Conservation (phyloP, 30 jellyfish, hydroid and myxozoan species). For the Catostylus mosaicus region DNA sequence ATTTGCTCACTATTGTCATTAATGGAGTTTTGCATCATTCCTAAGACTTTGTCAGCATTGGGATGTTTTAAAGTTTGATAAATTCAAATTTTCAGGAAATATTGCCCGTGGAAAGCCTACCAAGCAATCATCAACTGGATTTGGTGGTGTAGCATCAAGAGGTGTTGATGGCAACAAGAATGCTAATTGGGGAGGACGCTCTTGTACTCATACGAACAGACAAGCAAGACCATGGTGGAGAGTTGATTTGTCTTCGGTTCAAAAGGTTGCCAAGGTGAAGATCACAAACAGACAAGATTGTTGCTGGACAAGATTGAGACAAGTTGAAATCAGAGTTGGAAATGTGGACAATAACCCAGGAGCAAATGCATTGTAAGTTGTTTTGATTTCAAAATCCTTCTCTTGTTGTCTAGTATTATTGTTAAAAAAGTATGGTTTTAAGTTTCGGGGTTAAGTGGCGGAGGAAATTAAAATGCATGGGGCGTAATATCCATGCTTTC, state of each 20-base stretch:
- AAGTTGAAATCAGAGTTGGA: conserved; percentile 53
- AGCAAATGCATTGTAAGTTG: conserved; percentile 39
- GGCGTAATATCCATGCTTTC: neutral
- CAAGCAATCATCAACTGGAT: conserved; percentile 65
- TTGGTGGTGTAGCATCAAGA: conserved; percentile 53
- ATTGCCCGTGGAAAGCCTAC: conserved; percentile 67
- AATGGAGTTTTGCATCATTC: no score
- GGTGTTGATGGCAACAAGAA: conserved; percentile 78
- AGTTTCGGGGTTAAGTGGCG: neutral
- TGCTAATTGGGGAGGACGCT: conserved; percentile 55
- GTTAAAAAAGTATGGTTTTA: neutral
- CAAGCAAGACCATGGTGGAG: conserved; percentile 71
- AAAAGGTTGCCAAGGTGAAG: conserved; percentile 22
- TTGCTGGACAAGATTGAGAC: conserved; percentile 60
- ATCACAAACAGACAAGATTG: conserved; percentile 58
- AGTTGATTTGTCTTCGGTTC: conserved; percentile 28
- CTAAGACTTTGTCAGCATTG: no score
- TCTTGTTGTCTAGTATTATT: neutral
- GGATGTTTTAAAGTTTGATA: no score
- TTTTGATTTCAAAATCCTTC: neutral
- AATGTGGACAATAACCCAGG: conserved; percentile 40
- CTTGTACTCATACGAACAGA: conserved; percentile 71
- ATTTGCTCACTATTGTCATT: no score
- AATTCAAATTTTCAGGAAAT: conserved; percentile 46
- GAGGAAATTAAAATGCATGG: neutral